A percentile compares a stretch with the other conserved stretches of the same genome.
Evolutionary conservation across 2,797 vertebrate species (phyloP).

Genomic region (Danio aesculapii): DNA sequence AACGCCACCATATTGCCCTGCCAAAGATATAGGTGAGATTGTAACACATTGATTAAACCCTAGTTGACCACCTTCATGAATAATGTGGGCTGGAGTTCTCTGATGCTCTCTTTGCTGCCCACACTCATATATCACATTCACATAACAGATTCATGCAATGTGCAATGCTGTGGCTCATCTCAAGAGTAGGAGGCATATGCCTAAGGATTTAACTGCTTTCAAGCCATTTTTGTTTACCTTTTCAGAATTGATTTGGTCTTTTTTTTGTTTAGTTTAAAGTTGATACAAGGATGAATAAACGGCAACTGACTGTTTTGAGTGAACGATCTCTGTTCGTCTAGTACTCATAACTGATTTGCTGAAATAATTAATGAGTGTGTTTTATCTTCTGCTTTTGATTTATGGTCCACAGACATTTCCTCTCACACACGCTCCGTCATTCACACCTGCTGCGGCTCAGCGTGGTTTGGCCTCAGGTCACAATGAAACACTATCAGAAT

Average conservation of each 20-base stretch:
- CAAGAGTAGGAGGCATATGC: slow-evolving; percentile 32
- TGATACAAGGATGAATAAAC: background rate
- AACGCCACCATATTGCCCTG: slow-evolving; percentile 1
- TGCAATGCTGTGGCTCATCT: slow-evolving; percentile 17
- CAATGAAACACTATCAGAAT: background rate
- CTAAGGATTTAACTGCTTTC: background rate
- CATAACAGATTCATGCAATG: slow-evolving; percentile 9
- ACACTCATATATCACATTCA: slow-evolving; percentile 7
- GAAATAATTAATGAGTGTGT: background rate
- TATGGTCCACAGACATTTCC: background rate
- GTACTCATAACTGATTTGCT: background rate
- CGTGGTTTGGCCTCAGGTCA: background rate
- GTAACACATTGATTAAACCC: background rate
- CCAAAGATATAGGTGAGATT: slow-evolving; percentile 1
- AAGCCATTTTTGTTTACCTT: background rate
- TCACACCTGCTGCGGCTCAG: background rate
- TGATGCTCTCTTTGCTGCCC: background rate
- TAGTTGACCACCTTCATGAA: background rate
- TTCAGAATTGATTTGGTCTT: background rate
- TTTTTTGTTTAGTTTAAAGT: background rate
- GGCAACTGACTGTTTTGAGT: too few species aligned
- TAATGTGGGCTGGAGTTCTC: background rate
- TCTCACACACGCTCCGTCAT: background rate
- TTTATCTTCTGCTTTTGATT: background rate
- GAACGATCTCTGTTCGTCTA: background rate